A percentile compares a stretch with the other conserved stretches of the same genome.
Conservation (phyloP, 2,888 invertebrate genomes). For the Zele albiditarsus region DNA sequence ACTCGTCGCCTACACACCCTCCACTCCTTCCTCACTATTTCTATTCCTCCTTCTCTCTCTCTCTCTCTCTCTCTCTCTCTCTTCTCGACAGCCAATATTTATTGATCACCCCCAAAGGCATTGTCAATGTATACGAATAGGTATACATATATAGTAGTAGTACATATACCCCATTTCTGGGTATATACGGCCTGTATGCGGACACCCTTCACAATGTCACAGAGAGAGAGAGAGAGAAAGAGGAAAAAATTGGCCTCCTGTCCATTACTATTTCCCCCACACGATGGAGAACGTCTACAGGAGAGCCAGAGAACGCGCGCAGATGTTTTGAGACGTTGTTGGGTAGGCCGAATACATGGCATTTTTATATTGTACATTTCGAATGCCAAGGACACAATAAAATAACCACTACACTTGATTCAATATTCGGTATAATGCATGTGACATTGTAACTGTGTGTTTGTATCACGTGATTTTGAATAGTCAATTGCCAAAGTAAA, state of each 20-base stretch:
- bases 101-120: constrained; percentile 71
- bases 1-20: constrained; percentile 41
- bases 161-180: constrained; percentile 37
- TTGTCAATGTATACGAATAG: constrained; percentile 54
- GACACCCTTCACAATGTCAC: constrained; percentile 51
- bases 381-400: neutral
- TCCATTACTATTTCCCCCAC: constrained; percentile 49
- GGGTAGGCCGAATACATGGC: neutral
- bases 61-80: constrained; percentile 53
- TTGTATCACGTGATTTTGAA: neutral
- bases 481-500: neutral
- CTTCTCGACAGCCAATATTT: constrained; percentile 71
- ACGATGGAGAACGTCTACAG: constrained; percentile 24
- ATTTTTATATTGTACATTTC: neutral
- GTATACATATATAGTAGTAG: neutral
- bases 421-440: neutral
- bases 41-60: constrained; percentile 36
- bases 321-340: neutral
- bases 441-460: neutral
- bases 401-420: neutral
- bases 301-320: neutral
- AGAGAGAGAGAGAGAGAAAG: constrained; percentile 47
- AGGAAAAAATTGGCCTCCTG: constrained; percentile 50
- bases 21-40: constrained; percentile 39
- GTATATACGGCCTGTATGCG: constrained; percentile 23